These are phyloP conservation scores for Stylophora pistillata DNA, from an alignment of 64 coral and sea anemone species.

Conservation along the genomic window DNA sequence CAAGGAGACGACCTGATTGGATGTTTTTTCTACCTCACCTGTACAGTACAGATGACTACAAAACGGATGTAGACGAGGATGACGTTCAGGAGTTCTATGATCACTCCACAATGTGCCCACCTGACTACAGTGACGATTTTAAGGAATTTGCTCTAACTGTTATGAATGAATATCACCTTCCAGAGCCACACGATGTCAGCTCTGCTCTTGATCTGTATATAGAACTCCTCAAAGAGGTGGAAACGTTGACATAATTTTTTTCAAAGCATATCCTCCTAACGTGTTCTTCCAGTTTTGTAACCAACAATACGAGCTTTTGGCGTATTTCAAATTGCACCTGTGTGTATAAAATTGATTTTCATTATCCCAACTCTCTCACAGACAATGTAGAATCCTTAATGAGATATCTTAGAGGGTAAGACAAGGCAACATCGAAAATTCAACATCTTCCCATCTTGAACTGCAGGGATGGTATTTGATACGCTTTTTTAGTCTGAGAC, in stretches of 20 bases:
- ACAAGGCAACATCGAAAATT: too few species aligned
- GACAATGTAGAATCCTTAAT: too few species aligned
- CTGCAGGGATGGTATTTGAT: too few species aligned
- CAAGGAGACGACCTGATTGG: conserved; percentile 46
- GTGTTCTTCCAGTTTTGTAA: too few species aligned
- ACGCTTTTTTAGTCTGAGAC: too few species aligned
- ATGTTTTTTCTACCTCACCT: conserved; percentile 61
- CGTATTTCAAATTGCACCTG: too few species aligned
- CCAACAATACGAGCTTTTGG: too few species aligned
- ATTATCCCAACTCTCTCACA: too few species aligned
- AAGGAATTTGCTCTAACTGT: conserved; percentile 42
- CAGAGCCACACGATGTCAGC: conserved; percentile 16
- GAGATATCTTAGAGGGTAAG: too few species aligned
- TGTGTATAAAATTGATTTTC: too few species aligned
- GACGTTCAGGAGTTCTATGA: conserved; percentile 42
- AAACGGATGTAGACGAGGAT: not conserved
- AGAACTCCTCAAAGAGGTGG: conserved; percentile 33
- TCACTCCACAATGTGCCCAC: conserved; percentile 9
- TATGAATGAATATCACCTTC: conserved; percentile 45
- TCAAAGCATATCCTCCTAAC: too few species aligned
- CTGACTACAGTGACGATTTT: conserved; percentile 32
- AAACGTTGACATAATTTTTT: conserved; percentile 47
- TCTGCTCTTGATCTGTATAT: conserved; percentile 40
- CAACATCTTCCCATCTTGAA: too few species aligned
- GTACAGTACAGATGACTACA: conserved; percentile 46